These are phyloP conservation scores for Heterodera filipjevi DNA, from an alignment of 2,888 invertebrate genomes.

Conservation along the genomic window DNA sequence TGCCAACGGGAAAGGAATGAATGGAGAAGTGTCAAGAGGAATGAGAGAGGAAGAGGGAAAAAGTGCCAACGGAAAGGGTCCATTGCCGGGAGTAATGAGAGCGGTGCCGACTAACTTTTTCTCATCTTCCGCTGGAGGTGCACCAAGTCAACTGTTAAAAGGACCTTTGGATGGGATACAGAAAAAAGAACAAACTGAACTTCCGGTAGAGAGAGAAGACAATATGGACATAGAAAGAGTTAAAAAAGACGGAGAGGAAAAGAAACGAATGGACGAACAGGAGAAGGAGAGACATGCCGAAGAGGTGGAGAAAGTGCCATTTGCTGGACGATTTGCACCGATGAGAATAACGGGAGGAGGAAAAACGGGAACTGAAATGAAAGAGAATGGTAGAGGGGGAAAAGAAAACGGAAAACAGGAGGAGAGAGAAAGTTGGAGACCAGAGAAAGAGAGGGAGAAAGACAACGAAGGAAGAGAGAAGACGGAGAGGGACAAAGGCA, in stretches of 20 bases:
- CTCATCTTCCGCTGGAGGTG: neutral
- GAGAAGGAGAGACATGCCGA: no score
- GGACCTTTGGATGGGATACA: neutral
- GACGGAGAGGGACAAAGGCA: neutral
- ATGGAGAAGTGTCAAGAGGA: neutral
- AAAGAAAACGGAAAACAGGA: neutral
- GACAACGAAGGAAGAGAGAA: neutral
- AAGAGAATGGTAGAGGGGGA: neutral
- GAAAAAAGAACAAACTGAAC: neutral
- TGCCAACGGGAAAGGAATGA: neutral
- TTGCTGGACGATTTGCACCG: neutral
- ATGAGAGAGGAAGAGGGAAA: neutral
- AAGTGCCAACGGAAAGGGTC: neutral
- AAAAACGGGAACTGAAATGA: neutral
- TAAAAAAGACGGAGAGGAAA: neutral
- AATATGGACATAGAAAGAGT: neutral
- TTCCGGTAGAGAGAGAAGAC: neutral
- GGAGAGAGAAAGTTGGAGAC: neutral
- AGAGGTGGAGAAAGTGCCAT: neutral
- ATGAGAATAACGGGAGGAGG: neutral
- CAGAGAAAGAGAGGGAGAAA: neutral
- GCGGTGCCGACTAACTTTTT: neutral
- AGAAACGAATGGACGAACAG: neutral
- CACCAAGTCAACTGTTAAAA: neutral
- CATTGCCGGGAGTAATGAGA: neutral